A percentile compares a stretch with the other conserved stretches of the same genome.
Conservation (phyloP, 1,140 invertebrate genomes). For the Tachypleus tridentatus region DNA sequence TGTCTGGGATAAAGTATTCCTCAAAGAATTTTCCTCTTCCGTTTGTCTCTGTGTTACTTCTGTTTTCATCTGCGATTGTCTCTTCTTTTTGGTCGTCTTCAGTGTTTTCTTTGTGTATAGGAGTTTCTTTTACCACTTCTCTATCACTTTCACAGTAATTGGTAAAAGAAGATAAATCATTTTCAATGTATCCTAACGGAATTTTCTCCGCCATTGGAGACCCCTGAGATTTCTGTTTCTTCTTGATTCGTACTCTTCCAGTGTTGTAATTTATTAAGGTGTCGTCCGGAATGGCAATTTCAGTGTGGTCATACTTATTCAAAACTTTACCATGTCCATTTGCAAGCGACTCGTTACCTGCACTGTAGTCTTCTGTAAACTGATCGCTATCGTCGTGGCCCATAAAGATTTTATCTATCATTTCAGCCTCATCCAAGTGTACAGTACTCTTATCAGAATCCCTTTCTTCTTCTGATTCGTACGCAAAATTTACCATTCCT, state of each 20-base stretch:
- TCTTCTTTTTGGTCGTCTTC: background rate
- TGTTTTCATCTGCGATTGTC: background rate
- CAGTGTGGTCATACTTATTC: background rate
- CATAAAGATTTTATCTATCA: too few relatives aligned
- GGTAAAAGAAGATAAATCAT: background rate
- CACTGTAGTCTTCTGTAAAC: too few relatives aligned
- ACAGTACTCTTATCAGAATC: too few relatives aligned
- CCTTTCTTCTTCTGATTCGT: too few relatives aligned
- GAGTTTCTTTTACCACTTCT: background rate
- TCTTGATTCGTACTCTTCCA: background rate
- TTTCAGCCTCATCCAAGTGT: too few relatives aligned
- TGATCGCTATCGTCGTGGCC: too few relatives aligned
- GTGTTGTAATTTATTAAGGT: background rate
- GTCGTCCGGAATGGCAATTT: background rate
- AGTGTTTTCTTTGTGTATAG: background rate
- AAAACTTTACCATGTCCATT: too few relatives aligned
- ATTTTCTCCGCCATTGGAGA: conserved; percentile 22
- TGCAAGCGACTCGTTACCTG: too few relatives aligned
- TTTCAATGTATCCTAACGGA: background rate
- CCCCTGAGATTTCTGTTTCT: conserved; percentile 12
- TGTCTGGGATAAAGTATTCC: conserved; percentile 1
- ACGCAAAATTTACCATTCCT: too few relatives aligned
- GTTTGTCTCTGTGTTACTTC: background rate
- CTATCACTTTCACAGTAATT: background rate
- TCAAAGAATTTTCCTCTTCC: background rate